phyloP scores from a whole-genome alignment of 2,888 invertebrate genomes.

The Leptinotarsa haldemani region DNA sequence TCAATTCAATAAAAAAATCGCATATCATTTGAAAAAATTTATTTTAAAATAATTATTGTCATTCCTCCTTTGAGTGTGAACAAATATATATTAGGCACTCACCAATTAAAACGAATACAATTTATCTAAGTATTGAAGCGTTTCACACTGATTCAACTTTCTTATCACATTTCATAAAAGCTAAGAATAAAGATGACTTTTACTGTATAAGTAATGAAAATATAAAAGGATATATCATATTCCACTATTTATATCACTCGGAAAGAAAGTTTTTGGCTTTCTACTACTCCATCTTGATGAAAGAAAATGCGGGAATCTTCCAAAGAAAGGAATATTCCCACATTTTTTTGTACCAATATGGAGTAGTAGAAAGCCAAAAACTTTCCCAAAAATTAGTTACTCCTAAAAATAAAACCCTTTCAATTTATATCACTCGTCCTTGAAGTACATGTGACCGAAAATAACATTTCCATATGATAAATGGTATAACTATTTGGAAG shows the following conservation, averaged over 20 bases:
- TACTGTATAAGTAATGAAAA: not conserved
- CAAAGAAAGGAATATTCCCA: no score
- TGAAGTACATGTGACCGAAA: not conserved
- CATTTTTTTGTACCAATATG: no score
- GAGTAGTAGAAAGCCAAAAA: no score
- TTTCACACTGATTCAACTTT: not conserved
- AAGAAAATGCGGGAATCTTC: no score
- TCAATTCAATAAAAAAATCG: no score
- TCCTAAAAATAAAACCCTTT: no score
- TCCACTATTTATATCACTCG: not conserved
- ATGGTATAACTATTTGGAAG: not conserved
- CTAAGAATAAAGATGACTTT: not conserved
- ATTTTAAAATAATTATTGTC: not conserved
- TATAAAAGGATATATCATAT: not conserved
- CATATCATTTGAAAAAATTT: not conserved
- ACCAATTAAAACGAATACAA: not conserved
- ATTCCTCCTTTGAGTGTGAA: not conserved
- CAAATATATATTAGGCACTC: constrained; percentile 1
- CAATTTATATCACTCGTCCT: not conserved
- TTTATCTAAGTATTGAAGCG: not conserved
- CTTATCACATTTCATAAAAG: constrained; percentile 16
- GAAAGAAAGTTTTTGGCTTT: no score
- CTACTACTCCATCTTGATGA: no score
- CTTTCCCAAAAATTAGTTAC: no score
- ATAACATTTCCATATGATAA: not conserved